Percentiles rank a stretch among this genome's conserved stretches.
These are phyloP conservation scores for Nesidiocoris tenuis DNA, from an alignment of 2,888 invertebrate genomes.

Conservation along the genomic window DNA sequence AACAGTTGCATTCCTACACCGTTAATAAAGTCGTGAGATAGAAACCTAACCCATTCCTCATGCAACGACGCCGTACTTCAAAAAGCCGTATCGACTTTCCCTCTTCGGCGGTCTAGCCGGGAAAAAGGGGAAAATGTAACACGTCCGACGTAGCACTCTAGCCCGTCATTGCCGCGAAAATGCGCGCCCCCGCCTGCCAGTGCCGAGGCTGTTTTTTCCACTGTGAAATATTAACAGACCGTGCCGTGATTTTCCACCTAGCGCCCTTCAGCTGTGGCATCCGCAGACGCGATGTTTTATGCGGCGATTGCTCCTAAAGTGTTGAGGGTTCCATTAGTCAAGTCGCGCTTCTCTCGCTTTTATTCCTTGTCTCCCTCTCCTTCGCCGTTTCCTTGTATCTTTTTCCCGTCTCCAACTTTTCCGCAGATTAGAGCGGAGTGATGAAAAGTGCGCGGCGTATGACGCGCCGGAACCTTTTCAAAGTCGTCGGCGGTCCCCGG, in stretches of 20 bases:
- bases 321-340: constrained; percentile 37
- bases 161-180: no score
- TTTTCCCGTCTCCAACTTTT: not conserved
- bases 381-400: not conserved
- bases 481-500: no score
- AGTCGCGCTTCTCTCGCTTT: constrained; percentile 12
- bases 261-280: not conserved
- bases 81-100: no score
- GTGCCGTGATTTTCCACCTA: constrained; percentile 34
- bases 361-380: not conserved
- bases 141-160: no score
- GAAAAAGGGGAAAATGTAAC: no score
- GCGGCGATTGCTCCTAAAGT: constrained; percentile 30
- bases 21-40: no score
- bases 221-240: constrained; percentile 39
- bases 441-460: constrained; percentile 14
- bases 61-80: no score
- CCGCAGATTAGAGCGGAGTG: constrained; percentile 16
- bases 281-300: constrained; percentile 17
- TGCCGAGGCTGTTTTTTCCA: not conserved
- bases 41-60: no score
- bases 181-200: not conserved
- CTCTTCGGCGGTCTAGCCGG: no score
- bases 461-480: not conserved
- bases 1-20: no score